Evolutionary conservation across 2,797 vertebrate species (phyloP).

Genomic region (Peromyscus aztecus): DNA sequence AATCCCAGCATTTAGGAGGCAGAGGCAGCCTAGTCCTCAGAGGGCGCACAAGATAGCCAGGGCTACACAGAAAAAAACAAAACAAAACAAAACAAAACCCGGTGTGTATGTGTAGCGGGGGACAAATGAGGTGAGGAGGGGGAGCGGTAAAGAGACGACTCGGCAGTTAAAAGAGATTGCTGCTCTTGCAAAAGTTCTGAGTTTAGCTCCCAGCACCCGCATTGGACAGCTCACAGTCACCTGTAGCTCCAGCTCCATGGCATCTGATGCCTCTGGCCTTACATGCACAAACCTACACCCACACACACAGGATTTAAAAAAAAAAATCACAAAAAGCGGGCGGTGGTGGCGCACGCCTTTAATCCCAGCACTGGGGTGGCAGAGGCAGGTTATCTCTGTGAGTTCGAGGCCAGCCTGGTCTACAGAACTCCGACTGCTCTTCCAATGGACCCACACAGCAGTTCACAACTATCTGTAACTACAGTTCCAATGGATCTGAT

Average conservation of each 20-base stretch:
- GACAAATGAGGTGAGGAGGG: neutral
- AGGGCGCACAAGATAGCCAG: neutral
- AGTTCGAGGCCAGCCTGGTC: no score
- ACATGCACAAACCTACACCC: neutral
- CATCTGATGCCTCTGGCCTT: neutral
- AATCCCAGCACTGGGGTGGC: neutral
- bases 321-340: neutral
- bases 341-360: neutral
- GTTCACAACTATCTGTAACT: no score
- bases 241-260: neutral
- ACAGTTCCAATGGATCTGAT: no score
- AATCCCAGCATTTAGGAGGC: neutral
- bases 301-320: neutral
- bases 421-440: no score
- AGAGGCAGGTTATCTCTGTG: neutral
- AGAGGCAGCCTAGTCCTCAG: neutral
- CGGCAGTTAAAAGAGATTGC: neutral
- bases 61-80: neutral
- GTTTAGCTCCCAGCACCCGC: neutral
- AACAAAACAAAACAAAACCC: neutral
- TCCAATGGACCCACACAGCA: no score
- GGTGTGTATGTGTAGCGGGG: neutral
- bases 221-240: neutral
- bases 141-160: neutral
- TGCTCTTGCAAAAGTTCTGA: neutral